Base-by-base conservation (phyloP, 64 coral and sea anemone genomes). In the Exaiptasia diaphana region DNA sequence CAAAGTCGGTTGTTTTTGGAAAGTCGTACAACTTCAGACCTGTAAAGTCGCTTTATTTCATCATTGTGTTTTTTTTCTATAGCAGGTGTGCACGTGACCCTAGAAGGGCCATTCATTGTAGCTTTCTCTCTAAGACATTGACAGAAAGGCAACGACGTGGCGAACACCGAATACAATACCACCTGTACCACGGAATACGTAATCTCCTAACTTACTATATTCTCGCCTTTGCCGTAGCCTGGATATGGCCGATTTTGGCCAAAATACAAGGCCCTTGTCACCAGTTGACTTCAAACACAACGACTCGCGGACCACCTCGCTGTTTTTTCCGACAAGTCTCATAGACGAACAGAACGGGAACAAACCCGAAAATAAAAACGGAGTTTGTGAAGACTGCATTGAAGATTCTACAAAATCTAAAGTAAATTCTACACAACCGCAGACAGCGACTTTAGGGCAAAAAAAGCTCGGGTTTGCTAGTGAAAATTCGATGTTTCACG, bases 221-320 rank as follows among this genome's bases (percentile, higher is more conserved):
- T 69, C 75, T 94, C 73, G 73, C 79, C 80, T 89, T 76, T 44
- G 64, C 53, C 65, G 80, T 74, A 76, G 82, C 79, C 64, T 82
- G 91, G 91, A 94, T 64, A 94, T 94, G 91, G 91, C 91, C 91
- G 91, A 94, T 94, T 94, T 94, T 89, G 91, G 91, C 91, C 91
- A 89, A 35, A 85, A 85, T 68, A 89, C 91, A 78, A 81, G 91
- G 79, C 85, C 86, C 73, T 61, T 94, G 61, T 94, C 91, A 94
- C 91, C 91, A 83, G 91, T 94, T 50, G 86, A 94, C 73, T 94
- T 79, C 86, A 94, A 85, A 42, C 91, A 94, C 80, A 76, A 80
- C 67, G 85, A 89, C 60, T 76, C 84, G 59, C 74, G 91, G 44
- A 75, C 86, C 7, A 84, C 85, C 1, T 94, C 91, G 8, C 91